Percentiles rank a stretch among this genome's conserved stretches.
Evolutionary conservation across 2,888 invertebrate genomes (phyloP).

Genomic region (Gari tellinella): DNA sequence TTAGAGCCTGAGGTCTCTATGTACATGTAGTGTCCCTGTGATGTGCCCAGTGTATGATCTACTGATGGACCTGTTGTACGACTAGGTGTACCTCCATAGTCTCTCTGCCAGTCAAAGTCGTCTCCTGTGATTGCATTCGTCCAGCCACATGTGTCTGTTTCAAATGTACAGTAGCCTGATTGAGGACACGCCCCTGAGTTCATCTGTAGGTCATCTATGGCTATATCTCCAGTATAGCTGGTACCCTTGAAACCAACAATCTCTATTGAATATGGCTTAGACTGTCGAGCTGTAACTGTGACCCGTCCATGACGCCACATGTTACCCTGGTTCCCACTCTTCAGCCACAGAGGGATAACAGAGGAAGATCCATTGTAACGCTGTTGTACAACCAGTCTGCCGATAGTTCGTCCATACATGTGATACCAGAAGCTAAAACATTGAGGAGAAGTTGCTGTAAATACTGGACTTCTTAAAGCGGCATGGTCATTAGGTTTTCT

Average conservation of each 20-base stretch:
- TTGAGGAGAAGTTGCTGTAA: conserved; percentile 51
- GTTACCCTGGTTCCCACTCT: conserved; percentile 74
- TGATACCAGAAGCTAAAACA: conserved; percentile 82
- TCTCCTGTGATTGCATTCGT: conserved; percentile 71
- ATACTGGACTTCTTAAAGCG: conserved; percentile 67
- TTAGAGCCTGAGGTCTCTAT: conserved; percentile 85
- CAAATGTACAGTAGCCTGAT: conserved; percentile 82
- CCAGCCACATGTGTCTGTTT: conserved; percentile 81
- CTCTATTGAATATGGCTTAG: conserved; percentile 58
- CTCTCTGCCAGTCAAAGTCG: conserved; percentile 81
- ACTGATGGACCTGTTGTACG: conserved; percentile 73
- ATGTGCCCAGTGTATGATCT: conserved; percentile 73
- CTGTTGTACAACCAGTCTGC: conserved; percentile 76
- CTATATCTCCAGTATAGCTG: conserved; percentile 78
- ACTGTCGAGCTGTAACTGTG: conserved; percentile 36
- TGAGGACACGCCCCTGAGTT: conserved; percentile 70
- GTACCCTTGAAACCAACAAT: conserved; percentile 73
- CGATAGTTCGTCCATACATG: conserved; percentile 80
- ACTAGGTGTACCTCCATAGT: conserved; percentile 73
- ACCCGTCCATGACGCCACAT: conserved; percentile 74
- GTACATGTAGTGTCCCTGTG: conserved; percentile 79
- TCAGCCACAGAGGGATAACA: conserved; percentile 61
- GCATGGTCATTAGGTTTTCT: conserved; percentile 71
- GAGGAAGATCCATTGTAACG: conserved; percentile 45
- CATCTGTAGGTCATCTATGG: conserved; percentile 79